A percentile compares a stretch with the other conserved stretches of the same genome.
phyloP scores from a whole-genome alignment of 2,888 invertebrate species.

The Mythimna albipuncta region DNA sequence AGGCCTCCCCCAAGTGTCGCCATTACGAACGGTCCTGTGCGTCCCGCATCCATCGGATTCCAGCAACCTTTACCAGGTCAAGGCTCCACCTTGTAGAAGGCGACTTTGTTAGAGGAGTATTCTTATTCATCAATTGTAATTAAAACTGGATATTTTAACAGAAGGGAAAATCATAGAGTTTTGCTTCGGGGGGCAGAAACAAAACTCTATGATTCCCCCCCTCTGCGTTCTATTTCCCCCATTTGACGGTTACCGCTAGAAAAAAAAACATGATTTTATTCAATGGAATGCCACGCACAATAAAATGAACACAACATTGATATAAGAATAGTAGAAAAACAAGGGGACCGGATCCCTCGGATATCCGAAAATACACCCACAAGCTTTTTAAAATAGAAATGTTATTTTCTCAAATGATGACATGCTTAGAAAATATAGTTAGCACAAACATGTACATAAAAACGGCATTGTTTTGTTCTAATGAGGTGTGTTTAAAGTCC shows the following conservation, averaged over 20 bases:
- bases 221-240: too few species aligned
- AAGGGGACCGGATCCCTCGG: conserved; percentile 59
- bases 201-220: too few species aligned
- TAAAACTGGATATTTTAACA: too few species aligned
- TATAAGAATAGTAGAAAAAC: conserved; percentile 55
- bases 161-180: too few species aligned
- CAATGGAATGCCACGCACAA: conserved; percentile 20
- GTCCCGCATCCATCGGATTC: too few species aligned
- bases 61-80: too few species aligned
- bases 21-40: too few species aligned
- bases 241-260: not conserved
- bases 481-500: conserved; percentile 37
- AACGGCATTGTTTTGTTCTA: conserved; percentile 49
- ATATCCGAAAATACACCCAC: conserved; percentile 63
- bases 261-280: conserved; percentile 4
- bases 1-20: too few species aligned
- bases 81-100: too few species aligned
- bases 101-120: too few species aligned
- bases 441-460: conserved; percentile 33
- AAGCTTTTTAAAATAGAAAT: conserved; percentile 49
- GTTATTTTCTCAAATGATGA: conserved; percentile 53
- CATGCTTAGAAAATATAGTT: conserved; percentile 31
- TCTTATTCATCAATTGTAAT: too few species aligned
- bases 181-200: too few species aligned
- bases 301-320: conserved; percentile 46